Evolutionary conservation across 2,113 vertebrate genomes (phyloP), one percentile per base, ranked within the genome.

Genomic region (Channa argus): DNA sequence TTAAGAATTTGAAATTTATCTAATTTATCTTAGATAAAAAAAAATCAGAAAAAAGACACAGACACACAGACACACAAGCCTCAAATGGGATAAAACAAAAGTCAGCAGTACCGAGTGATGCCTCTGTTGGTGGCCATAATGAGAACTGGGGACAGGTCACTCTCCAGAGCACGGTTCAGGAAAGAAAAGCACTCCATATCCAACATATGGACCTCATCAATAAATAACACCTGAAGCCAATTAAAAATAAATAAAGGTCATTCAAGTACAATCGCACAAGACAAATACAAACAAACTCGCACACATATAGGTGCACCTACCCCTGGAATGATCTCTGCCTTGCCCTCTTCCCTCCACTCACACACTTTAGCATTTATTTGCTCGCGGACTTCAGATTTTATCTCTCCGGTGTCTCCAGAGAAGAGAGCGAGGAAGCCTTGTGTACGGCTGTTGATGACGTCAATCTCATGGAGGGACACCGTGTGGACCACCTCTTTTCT

Each of bases 301-400:
- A 5, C 3, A 43, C 4, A 14, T 7, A 49, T 0, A 2, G 4
- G 0, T 2, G 0, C 2, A 71, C 95, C 81, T 77, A 98, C 97
- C 84, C 97, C 97, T 0, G 97, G 97, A 52, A 97, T 97, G 77
- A 98, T 97, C 89, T 97, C 96, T 0, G 97, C 96, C 64, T 97
- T 98, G 71, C 97, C 97, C 61, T 98, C 97, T 87, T 98, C 96
- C 15, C 96, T 94, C 97, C 97, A 98, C 84, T 98, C 97, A 0
- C 96, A 97, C 66, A 98, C 97, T 86, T 98, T 98, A 66, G 96
- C 96, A 2, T 98, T 98, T 86, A 98, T 98, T 92, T 98, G 97
- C 79, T 98, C 97, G 0, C 97, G 95, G 24, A 98, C 96, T 77
- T 98, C 97, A 0, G 96, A 95, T 82, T 97, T 97, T 82, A 98